A percentile compares a stretch with the other conserved stretches of the same genome.
phyloP scores from a whole-genome alignment of 2,888 invertebrate genomes.

The Germaria angustata region DNA sequence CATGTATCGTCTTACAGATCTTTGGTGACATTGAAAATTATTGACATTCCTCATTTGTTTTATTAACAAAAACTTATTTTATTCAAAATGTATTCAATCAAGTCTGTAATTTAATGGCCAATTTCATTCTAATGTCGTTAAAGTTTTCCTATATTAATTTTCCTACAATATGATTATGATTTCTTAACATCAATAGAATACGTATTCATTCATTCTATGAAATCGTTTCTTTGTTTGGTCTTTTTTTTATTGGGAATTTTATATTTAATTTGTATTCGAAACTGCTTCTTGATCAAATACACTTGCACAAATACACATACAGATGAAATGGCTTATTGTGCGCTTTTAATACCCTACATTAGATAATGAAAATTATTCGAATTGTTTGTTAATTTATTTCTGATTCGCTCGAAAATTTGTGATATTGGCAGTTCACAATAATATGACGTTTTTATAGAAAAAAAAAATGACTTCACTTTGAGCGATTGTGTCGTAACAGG shows the following conservation, averaged over 20 bases:
- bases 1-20: too few relatives aligned
- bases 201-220: neutral
- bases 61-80: neutral
- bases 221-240: neutral
- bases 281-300: neutral
- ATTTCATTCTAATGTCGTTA: neutral
- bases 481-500: too few relatives aligned
- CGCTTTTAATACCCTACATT: neutral
- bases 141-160: neutral
- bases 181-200: slow-evolving; percentile 3
- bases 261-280: slow-evolving; percentile 29
- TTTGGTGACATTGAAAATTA: neutral
- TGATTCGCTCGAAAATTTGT: too few relatives aligned
- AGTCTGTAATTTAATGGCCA: neutral
- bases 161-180: neutral
- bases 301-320: neutral
- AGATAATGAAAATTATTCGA: neutral
- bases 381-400: too few relatives aligned
- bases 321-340: slow-evolving; percentile 1
- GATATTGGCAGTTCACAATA: too few relatives aligned
- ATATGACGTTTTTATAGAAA: too few relatives aligned
- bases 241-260: slow-evolving; percentile 32
- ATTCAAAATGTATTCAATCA: neutral
- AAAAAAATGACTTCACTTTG: too few relatives aligned
- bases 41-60: too few relatives aligned